Evolutionary conservation across 2,888 invertebrate species (phyloP), one percentile per base, ranked within the genome.

Genomic region (Ischnus inquisitorius): DNA sequence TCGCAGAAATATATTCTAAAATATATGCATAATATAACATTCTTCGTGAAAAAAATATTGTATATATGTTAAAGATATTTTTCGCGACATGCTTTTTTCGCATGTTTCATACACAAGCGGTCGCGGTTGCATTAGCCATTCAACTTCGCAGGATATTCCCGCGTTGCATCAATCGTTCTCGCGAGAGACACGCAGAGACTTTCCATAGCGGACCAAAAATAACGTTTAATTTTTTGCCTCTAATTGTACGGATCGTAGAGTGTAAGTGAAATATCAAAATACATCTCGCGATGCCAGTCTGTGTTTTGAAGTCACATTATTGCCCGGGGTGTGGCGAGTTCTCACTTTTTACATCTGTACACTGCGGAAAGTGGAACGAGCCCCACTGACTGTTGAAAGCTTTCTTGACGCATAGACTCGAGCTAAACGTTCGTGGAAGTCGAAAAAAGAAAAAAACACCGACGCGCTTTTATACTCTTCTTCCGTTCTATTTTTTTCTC

Each of bases 211-310:
- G 5, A 34, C 34, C 8, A 6, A 34, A 34, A 34, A 34, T 34
- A 6, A 4, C 34, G 34, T 34, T 34, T 5, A 34, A 34, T 34
- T 34, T 34, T 34, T 34, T 34, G 2, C 0, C 34, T 34, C 34
- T 34, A 34, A 34, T 34, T 34, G 34, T 34, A 8, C 34, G 34
- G 28, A 25, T 14, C 14, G 57, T 22, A 4, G 22, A 14, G n/a
- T n/a, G n/a, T n/a, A n/a, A 14, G 10, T 3, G 68, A 68, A 28
- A 28, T 28, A 62, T 74, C 62, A 28, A 62, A 74, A 74, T 74
- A 74, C 28, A 60, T 28, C 62, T 12, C 12, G 6, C 62, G 62
- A 74, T 74, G 19, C 46, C 62, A 16, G 22, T 43, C 25, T 62
- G 34, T 4, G 34, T 60, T 46, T 60, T 39, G 60, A 60, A 46